Conservation (phyloP, 2,113 vertebrate genomes). For the Callaeas wilsoni region DNA sequence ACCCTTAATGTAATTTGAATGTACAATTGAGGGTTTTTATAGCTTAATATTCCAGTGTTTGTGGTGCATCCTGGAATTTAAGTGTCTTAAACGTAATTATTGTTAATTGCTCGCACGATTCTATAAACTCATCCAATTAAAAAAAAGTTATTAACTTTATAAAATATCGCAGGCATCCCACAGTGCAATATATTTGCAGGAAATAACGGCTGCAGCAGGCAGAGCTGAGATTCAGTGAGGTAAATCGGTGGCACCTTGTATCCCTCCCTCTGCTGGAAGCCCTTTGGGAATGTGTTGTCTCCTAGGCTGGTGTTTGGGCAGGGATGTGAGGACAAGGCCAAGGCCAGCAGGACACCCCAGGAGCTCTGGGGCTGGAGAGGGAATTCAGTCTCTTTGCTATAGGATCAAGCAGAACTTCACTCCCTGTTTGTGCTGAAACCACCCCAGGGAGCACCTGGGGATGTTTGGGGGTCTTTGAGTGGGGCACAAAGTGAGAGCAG, state of each 20-base stretch:
- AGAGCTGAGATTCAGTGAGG: slow-evolving; percentile 54
- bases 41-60: slow-evolving; percentile 68
- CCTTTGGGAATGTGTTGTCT: fast-evolving
- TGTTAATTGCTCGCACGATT: slow-evolving; percentile 77
- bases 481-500: background rate
- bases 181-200: slow-evolving; percentile 68
- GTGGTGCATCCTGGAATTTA: slow-evolving; percentile 74
- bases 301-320: fast-evolving
- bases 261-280: background rate
- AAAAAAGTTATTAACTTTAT: slow-evolving; percentile 83
- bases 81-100: slow-evolving; percentile 79
- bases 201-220: slow-evolving; percentile 59
- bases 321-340: fast-evolving
- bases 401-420: fast-evolving
- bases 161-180: slow-evolving; percentile 76
- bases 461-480: fast-evolving
- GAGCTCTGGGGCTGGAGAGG: background rate
- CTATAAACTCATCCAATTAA: slow-evolving; percentile 81
- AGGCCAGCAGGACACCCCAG: background rate
- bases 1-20: slow-evolving; percentile 64
- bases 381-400: fast-evolving
- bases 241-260: slow-evolving; percentile 7
- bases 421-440: background rate
- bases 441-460: fast-evolving
- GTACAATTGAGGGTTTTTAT: slow-evolving; percentile 66